Base-by-base conservation (phyloP, 1,140 invertebrate genomes). In the Drosophila pruinosa region DNA sequence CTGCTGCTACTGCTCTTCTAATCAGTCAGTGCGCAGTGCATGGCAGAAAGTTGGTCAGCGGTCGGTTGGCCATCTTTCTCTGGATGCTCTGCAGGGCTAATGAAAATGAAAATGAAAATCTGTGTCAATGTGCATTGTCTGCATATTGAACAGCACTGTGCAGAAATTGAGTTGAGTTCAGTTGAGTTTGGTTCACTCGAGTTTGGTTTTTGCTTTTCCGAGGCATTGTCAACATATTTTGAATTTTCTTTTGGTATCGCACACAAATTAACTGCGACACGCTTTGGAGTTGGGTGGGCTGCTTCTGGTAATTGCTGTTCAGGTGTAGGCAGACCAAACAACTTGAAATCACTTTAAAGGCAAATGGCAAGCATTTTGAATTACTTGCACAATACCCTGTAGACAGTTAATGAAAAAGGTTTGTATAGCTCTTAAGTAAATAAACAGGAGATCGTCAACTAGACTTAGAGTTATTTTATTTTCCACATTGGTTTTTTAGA, bases 51-150 rank as follows among this genome's bases (percentile, higher is more conserved):
- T 70, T 50, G 61, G 68, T 65, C 68, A 56, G 58, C 34, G 50
- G 24, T 65, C 26, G 52, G 61, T 56, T 54, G 14, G 26, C 39
- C 39, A 14, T 45, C 21, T 21, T 22, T 22, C 8, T 8, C 34
- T n/a, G n/a, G n/a, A n/a, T n/a, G n/a, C 34, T 36, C 3, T 36
- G n/a, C n/a, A n/a, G 0, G 34, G 34, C 34, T 12, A 34, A 39
- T 12, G 14, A 14, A 22, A 86, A 86, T 85, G 81, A 85, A 85
- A 85, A 85, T 88, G 77, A 86, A 86, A 85, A 86, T 81, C 81
- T 81, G 57, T 86, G 82, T 77, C 81, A 86, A 69, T 76, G 58
- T 79, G 76, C 76, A 74, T 70, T 61, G 81, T 68, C 80, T 74
- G 81, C 81, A 77, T 77, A 86, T 80, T 58, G 76, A 79, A 64